Evolutionary conservation across 2,113 vertebrate genomes (phyloP), one percentile per base, ranked within the genome.

Genomic region (Herpetotheres cachinnans): DNA sequence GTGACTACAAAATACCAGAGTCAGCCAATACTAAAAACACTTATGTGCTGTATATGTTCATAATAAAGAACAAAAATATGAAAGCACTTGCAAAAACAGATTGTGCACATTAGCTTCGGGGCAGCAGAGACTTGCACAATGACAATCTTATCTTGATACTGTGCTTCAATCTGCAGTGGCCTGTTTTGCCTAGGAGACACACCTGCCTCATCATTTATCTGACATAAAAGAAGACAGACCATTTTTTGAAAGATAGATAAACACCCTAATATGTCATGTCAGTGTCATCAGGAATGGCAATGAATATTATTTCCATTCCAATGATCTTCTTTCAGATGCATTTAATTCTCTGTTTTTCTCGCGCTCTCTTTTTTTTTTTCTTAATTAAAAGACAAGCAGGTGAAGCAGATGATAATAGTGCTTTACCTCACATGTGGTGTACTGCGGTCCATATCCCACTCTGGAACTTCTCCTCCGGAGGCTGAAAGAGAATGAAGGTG

Each of bases 1-100:
- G 95, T 97, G 97, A 97, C 95, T 97, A 85, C 58, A 88, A 90
- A 95, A 79, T 93, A 91, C 58, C 81, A 82, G 69, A 96, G 56
- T 93, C 94, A 97, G 91, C 65, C 94, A 94, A 92, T 86, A 90
- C 66, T 88, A 82, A 94, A 92, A 96, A 70, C 82, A 82, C 67
- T 94, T 95, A 74, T 11, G 40, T 65, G 87, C 74, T 62, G 70
- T 93, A 29, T 91, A 94, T 47, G 66, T 70, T 95, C 73, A 88
- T 46, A 95, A 93, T 88, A 94, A 94, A 85, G 73, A 77, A 85
- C 67, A 95, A 95, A 95, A 95, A 91, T 59, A 71, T 2, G 11
- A 95, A 79, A 90, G 89, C 58, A 77, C 63, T 95, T 91, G 62
- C 7, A 0, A 85, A 96, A 97, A 66, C 94, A 95, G 89, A 95